phyloP scores from a whole-genome alignment of 2,113 vertebrate genomes.

The Cygnus atratus region DNA sequence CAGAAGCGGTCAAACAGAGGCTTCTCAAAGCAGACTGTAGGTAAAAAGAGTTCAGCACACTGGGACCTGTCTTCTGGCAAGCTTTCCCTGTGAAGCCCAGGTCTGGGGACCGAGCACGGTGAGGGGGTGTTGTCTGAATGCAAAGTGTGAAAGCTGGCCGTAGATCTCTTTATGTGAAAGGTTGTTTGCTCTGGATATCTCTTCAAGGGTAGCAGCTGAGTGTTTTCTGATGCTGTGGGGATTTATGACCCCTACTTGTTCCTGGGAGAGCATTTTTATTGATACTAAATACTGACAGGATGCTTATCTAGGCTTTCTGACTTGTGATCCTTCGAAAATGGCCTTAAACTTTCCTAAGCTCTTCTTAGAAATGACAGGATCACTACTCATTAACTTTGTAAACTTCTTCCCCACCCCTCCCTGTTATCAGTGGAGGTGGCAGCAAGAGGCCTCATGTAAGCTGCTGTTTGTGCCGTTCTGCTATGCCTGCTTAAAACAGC shows the following conservation, averaged over 20 bases:
- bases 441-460: neutral
- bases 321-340: neutral
- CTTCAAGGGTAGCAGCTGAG: neutral
- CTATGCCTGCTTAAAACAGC: neutral
- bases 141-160: neutral
- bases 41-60: neutral
- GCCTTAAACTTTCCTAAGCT: neutral
- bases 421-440: neutral
- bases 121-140: neutral
- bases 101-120: neutral
- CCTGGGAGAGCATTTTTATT: neutral
- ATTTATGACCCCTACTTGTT: neutral
- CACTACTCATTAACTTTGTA: neutral
- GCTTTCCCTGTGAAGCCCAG: neutral
- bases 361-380: neutral
- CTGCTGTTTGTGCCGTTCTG: neutral
- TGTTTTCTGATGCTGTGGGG: neutral
- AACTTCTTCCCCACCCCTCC: neutral
- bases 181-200: neutral
- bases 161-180: neutral
- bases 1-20: slow-evolving; percentile 3
- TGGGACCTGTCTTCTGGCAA: neutral
- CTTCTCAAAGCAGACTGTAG: neutral
- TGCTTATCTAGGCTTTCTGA: neutral
- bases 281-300: neutral